Percentiles rank a stretch among this genome's conserved stretches.
Evolutionary conservation across 2,888 invertebrate species (phyloP).

Genomic region (Hermaeophaga mercurialis): DNA sequence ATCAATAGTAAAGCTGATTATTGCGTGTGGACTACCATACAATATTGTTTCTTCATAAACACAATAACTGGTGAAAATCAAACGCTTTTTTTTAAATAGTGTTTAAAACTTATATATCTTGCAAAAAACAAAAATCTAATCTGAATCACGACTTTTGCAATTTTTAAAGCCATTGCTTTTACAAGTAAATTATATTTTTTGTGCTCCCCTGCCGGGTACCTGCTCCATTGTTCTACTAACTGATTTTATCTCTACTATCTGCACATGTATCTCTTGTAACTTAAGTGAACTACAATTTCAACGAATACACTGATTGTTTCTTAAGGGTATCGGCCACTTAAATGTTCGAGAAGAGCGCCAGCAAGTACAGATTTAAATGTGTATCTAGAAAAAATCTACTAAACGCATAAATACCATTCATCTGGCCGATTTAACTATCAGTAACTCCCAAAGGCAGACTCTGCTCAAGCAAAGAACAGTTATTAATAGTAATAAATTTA

Average conservation of each 20-base stretch:
- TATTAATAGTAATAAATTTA: conserved; percentile 16
- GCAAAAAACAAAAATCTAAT: conserved; percentile 15
- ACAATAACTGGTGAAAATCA: too few species aligned
- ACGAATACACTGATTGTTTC: conserved; percentile 35
- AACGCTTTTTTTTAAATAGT: too few species aligned
- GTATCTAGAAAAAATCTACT: conserved; percentile 11
- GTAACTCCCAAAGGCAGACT: conserved; percentile 5
- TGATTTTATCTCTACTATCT: conserved; percentile 43
- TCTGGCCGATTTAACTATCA: conserved; percentile 5
- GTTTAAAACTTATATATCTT: too few species aligned
- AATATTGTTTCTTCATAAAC: too few species aligned
- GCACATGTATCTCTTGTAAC: conserved; percentile 43
- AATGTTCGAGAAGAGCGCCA: conserved; percentile 13
- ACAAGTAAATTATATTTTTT: conserved; percentile 30
- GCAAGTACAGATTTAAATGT: conserved; percentile 6
- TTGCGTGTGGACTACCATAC: too few species aligned
- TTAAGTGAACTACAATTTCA: conserved; percentile 40
- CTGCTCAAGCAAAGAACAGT: conserved; percentile 7
- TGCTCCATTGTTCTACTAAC: conserved; percentile 36
- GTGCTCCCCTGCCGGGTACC: conserved; percentile 31
- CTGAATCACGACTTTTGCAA: conserved; percentile 14
- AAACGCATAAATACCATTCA: neutral
- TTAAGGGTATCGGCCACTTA: conserved; percentile 32
- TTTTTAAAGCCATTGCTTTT: conserved; percentile 14
- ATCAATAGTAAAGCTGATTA: too few species aligned